Conservation (phyloP, 2,888 invertebrate genomes). For the Parochlus steinenii region DNA sequence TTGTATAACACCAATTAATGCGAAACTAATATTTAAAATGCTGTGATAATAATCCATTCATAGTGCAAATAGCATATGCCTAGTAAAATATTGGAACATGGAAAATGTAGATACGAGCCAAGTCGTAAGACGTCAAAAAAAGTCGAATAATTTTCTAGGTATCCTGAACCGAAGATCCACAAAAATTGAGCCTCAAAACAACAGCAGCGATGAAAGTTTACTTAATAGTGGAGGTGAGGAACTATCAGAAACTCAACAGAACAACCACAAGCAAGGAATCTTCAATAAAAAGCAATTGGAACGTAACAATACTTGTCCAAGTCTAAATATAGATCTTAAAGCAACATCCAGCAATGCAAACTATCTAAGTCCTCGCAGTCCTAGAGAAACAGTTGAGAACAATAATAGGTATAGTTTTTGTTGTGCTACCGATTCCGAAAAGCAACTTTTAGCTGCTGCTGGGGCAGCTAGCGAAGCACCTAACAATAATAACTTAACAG, state of each 20-base stretch:
- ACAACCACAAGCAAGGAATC: neutral
- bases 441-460: too few relatives aligned
- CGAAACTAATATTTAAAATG: too few relatives aligned
- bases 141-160: constrained; percentile 6
- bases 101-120: constrained; percentile 6
- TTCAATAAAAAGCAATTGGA: constrained; percentile 15
- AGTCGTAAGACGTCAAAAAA: constrained; percentile 5
- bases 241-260: neutral
- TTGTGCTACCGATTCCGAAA: constrained; percentile 25
- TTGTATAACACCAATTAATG: too few relatives aligned
- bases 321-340: constrained; percentile 5
- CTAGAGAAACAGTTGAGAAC: constrained; percentile 7
- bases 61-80: too few relatives aligned
- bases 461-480: neutral
- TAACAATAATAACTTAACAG: constrained; percentile 3
- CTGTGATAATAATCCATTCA: too few relatives aligned
- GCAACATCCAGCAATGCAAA: neutral
- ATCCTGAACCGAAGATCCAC: constrained; percentile 23
- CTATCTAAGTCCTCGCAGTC: constrained; percentile 9
- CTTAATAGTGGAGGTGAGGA: neutral
- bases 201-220: constrained; percentile 5
- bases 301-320: constrained; percentile 13
- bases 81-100: too few relatives aligned
- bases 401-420: constrained; percentile 27
- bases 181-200: constrained; percentile 26